Conservation (phyloP, 1,140 invertebrate species). For the Geopemphigus sp. region DNA sequence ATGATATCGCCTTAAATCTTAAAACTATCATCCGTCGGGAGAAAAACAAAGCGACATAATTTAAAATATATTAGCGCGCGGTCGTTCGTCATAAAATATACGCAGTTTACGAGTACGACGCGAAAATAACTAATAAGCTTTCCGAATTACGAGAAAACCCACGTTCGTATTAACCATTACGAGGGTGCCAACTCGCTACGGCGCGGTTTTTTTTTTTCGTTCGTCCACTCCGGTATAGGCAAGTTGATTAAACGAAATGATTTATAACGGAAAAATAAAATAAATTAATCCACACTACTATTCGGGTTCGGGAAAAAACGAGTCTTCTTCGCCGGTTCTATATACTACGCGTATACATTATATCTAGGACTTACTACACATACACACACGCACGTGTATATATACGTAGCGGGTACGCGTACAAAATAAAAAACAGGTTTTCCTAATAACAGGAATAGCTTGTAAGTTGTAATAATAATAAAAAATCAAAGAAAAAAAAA, state of each 20-base stretch:
- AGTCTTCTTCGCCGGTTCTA: constrained; percentile 7
- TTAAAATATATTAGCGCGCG: not conserved
- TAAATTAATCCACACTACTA: constrained; percentile 15
- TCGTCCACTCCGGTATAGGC: not conserved
- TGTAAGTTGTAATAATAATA: not conserved
- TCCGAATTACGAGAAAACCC: not conserved
- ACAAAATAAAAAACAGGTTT: constrained; percentile 27
- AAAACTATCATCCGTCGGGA: too few species aligned
- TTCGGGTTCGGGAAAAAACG: not conserved
- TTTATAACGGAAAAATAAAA: constrained; percentile 27
- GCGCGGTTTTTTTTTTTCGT: not conserved
- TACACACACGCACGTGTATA: not conserved
- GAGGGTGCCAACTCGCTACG: constrained; percentile 30
- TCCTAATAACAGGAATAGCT: constrained; percentile 31
- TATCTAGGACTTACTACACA: constrained; percentile 13
- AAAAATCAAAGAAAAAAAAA: not conserved
- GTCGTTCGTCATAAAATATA: not conserved
- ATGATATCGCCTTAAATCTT: too few species aligned
- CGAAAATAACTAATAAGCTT: constrained; percentile 7
- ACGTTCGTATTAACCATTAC: constrained; percentile 3
- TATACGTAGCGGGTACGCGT: not conserved
- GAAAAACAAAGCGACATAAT: not conserved
- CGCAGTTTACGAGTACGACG: constrained; percentile 4
- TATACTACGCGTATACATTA: too few species aligned
- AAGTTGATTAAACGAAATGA: constrained; percentile 17